phyloP scores from a whole-genome alignment of 2,113 vertebrate genomes.

The Trinectes maculatus region DNA sequence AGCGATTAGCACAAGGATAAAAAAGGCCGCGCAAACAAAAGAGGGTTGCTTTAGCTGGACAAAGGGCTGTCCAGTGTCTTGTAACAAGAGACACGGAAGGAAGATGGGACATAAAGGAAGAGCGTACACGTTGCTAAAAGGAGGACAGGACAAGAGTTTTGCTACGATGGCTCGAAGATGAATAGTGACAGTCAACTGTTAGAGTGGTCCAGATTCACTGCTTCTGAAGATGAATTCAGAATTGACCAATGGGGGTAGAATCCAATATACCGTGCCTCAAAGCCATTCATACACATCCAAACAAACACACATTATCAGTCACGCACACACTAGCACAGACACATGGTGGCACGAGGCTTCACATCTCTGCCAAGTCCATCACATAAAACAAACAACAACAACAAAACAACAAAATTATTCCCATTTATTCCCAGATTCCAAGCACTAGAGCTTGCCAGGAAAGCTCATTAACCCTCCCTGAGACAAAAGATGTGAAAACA shows the following conservation, averaged over 20 bases:
- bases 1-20: conserved; percentile 81
- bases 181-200: conserved; percentile 61
- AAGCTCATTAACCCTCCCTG: conserved; percentile 80
- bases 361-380: conserved; percentile 68
- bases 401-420: conserved; percentile 72
- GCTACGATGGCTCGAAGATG: conserved; percentile 59
- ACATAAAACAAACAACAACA: conserved; percentile 45
- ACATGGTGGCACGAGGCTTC: conserved; percentile 63
- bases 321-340: conserved; percentile 39
- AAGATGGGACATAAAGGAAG: conserved; percentile 64
- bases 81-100: conserved; percentile 73
- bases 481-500: conserved; percentile 75
- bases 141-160: conserved; percentile 69
- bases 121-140: conserved; percentile 58
- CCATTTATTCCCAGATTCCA: conserved; percentile 72
- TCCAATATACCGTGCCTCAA: conserved; percentile 51
- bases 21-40: conserved; percentile 79
- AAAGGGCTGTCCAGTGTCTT: conserved; percentile 76
- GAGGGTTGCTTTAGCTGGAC: conserved; percentile 75
- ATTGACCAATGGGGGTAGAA: conserved; percentile 64
- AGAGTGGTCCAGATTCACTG: conserved; percentile 55
- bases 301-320: conserved; percentile 42
- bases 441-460: conserved; percentile 78
- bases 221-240: conserved; percentile 62
- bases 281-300: conserved; percentile 62